phyloP scores from a whole-genome alignment of 1,140 invertebrate species.

The Anthonomus grandis region DNA sequence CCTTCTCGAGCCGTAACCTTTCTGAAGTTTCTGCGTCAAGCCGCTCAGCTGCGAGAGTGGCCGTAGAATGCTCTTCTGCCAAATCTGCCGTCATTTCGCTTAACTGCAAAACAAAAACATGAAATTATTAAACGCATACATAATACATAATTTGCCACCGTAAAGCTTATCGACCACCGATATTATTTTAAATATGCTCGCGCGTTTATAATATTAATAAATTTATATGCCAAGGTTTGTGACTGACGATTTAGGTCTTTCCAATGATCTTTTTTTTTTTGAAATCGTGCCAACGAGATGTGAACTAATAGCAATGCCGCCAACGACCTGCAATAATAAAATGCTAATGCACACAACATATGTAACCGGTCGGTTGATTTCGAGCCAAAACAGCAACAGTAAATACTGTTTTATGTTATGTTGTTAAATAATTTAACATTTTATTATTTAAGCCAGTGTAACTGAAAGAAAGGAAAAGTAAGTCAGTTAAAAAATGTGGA shows the following conservation, averaged over 20 bases:
- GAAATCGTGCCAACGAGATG: constrained; percentile 2
- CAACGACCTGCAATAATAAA: constrained; percentile 9
- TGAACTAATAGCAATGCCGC: not conserved
- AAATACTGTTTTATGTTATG: too few species aligned
- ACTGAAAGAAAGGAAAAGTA: too few species aligned
- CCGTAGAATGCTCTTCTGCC: constrained; percentile 85
- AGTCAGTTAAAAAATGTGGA: too few species aligned
- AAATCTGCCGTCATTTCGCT: constrained; percentile 88
- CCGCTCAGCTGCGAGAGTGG: constrained; percentile 81
- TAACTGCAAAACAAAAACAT: constrained; percentile 60
- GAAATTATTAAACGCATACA: constrained; percentile 13
- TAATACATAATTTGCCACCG: not conserved
- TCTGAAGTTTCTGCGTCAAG: constrained; percentile 83
- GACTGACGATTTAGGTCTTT: constrained; percentile 10
- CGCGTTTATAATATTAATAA: constrained; percentile 4
- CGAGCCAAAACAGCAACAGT: too few species aligned
- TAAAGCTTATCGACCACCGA: too few species aligned
- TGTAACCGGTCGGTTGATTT: too few species aligned
- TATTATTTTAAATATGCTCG: not conserved
- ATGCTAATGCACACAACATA: too few species aligned
- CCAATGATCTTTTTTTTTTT: constrained; percentile 5
- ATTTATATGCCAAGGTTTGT: constrained; percentile 14
- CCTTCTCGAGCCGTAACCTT: constrained; percentile 75
- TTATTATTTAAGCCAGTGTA: too few species aligned
- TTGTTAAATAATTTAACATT: too few species aligned